A percentile compares a stretch with the other conserved stretches of the same genome.
Conservation (phyloP, 1,140 invertebrate genomes). For the Amphibalanus amphitrite region DNA sequence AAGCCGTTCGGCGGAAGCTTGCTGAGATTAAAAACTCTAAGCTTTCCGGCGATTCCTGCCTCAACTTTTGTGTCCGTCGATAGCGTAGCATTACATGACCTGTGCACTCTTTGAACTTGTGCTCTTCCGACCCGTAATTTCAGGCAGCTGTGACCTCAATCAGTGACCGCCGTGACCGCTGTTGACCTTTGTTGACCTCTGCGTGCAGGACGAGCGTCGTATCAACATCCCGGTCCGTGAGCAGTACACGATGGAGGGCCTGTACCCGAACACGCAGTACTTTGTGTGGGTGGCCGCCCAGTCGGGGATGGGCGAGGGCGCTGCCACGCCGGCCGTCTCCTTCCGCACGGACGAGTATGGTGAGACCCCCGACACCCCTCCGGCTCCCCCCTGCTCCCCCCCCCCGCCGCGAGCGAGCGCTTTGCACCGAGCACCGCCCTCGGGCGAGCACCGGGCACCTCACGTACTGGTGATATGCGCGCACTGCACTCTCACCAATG, state of each 20-base stretch:
- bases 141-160: too few relatives aligned
- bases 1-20: too few relatives aligned
- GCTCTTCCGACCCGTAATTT: too few relatives aligned
- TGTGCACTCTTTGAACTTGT: too few relatives aligned
- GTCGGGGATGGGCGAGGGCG: conserved; percentile 78
- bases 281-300: conserved; percentile 88
- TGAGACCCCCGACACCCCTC: conserved; percentile 39
- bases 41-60: too few relatives aligned
- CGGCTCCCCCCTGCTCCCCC: too few relatives aligned
- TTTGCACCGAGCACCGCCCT: neutral
- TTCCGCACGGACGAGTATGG: conserved; percentile 90
- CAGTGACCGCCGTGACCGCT: too few relatives aligned
- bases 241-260: conserved; percentile 61
- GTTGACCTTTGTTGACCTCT: too few relatives aligned
- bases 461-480: neutral
- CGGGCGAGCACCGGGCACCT: neutral
- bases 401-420: too few relatives aligned
- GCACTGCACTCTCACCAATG: neutral
- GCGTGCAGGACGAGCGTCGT: conserved; percentile 39
- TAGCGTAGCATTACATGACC: too few relatives aligned
- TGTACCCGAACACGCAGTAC: conserved; percentile 90
- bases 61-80: too few relatives aligned
- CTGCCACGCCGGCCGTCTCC: conserved; percentile 80
- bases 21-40: too few relatives aligned
- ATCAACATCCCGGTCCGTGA: conserved; percentile 57